Evolutionary conservation across 2,113 vertebrate genomes (phyloP), one percentile per base, ranked within the genome.

Genomic region (Pelecanus crispus): DNA sequence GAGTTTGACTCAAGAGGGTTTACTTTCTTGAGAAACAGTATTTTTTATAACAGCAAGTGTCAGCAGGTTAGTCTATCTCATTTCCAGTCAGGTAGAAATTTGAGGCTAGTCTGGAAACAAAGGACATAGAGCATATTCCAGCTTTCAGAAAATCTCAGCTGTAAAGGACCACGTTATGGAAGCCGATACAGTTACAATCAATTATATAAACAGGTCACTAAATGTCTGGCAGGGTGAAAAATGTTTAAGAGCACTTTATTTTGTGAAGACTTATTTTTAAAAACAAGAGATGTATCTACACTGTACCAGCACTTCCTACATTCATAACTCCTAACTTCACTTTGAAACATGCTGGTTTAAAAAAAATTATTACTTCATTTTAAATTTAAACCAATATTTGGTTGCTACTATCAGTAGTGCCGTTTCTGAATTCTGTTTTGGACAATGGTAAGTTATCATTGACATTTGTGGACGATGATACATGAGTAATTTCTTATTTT

Each of bases 191-290:
- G 29, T 49, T 83, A 91, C 89, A 95, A 91, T 93, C 68, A 56
- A 24, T 81, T 52, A n/a, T 42, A 93, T 40, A 74, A 86, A 91
- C 16, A 95, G 74, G 62, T 89, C 70, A 85, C 86, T 88, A 93
- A 80, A 53, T 90, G 93, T 94, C 89, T 84, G 86, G 90, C 68
- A 91, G 59, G 67, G 75, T 95, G 91, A 94, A 68, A 88, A 67
- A 95, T 83, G 71, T 96, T 95, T 98, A 98, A 98, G 98, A 98
- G 98, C 98, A 98, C 98, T 98, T 97, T 70, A 95, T 95, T 97
- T 95, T 90, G 59, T 89, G 77, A 96, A 94, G 77, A 95, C 13
- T 83, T 87, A 17, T 45, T 97, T 84, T 88, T 82, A 73, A 94
- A 96, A 97, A 73, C n/a, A 90, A 89, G 68, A 97, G 63, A 93